Conservation (phyloP, 2,113 vertebrate species). For the Notechis scutatus region DNA sequence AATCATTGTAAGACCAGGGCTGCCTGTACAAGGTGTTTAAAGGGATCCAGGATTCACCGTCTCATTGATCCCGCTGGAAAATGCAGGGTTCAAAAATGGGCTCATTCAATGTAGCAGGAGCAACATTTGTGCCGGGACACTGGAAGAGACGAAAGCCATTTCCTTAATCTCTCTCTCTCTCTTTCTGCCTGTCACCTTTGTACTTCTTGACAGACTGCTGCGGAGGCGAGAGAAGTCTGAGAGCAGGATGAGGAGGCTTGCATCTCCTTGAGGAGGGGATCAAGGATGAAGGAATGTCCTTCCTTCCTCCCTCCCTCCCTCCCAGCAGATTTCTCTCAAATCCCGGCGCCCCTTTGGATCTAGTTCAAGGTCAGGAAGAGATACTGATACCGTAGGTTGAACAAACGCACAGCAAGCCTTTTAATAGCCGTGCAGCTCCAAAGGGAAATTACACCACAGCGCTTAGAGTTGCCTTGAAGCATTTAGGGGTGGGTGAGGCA, state of each 20-base stretch:
- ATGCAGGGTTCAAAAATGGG: not conserved
- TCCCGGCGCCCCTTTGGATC: not conserved
- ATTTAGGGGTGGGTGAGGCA: not conserved
- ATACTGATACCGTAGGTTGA: not conserved
- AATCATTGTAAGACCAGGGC: not conserved
- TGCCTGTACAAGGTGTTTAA: not conserved
- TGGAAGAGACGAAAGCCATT: not conserved
- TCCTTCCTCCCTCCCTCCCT: not conserved
- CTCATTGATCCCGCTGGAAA: not conserved
- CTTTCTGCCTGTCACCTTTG: not conserved
- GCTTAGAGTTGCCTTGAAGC: not conserved
- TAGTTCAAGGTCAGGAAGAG: not conserved
- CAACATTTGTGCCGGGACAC: not conserved
- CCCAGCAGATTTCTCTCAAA: not conserved
- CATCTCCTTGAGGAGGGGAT: not conserved
- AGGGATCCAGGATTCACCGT: not conserved
- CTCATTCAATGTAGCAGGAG: not conserved
- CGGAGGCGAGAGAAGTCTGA: not conserved
- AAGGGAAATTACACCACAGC: not conserved
- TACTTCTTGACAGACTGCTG: not conserved
- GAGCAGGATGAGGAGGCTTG: not conserved
- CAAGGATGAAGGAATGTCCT: not conserved
- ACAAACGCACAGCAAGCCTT: not conserved
- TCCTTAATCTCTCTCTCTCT: not conserved
- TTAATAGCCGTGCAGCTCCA: not conserved